Evolutionary conservation across 2,888 invertebrate genomes (phyloP).

Genomic region (Hyles lineata): DNA sequence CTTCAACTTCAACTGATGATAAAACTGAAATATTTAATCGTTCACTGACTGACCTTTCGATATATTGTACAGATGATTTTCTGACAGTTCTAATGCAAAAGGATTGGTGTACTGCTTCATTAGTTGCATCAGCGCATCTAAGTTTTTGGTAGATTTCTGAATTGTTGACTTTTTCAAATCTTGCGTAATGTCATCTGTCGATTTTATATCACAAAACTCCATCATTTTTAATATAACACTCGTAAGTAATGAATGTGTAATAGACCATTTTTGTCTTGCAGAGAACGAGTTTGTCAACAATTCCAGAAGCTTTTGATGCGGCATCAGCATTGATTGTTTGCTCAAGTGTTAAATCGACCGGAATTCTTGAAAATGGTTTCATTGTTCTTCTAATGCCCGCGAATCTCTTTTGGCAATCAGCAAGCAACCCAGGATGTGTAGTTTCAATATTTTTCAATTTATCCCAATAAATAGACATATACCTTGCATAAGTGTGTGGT

Average conservation of each 20-base stretch:
- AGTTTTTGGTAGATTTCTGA: too few relatives aligned
- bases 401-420: slow-evolving; percentile 32
- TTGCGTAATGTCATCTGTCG: too few relatives aligned
- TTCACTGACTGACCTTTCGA: too few relatives aligned
- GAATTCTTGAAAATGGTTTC: slow-evolving; percentile 34
- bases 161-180: too few relatives aligned
- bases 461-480: neutral
- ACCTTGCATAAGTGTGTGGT: slow-evolving; percentile 13
- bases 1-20: too few relatives aligned
- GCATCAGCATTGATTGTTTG: slow-evolving; percentile 40
- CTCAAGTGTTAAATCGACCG: slow-evolving; percentile 37
- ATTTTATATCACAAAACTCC: neutral
- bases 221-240: slow-evolving; percentile 29
- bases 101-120: too few relatives aligned
- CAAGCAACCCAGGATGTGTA: slow-evolving; percentile 34
- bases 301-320: slow-evolving; percentile 32
- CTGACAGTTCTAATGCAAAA: neutral
- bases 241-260: slow-evolving; percentile 32
- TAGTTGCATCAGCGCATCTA: too few relatives aligned
- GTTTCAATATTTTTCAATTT: slow-evolving; percentile 11
- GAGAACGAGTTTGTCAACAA: slow-evolving; percentile 35
- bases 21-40: too few relatives aligned
- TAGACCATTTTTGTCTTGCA: slow-evolving; percentile 35
- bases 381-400: slow-evolving; percentile 37
- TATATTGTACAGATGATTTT: too few relatives aligned